phyloP scores from a whole-genome alignment of 2,888 invertebrate species.

The Amphipyra tragopoginis region DNA sequence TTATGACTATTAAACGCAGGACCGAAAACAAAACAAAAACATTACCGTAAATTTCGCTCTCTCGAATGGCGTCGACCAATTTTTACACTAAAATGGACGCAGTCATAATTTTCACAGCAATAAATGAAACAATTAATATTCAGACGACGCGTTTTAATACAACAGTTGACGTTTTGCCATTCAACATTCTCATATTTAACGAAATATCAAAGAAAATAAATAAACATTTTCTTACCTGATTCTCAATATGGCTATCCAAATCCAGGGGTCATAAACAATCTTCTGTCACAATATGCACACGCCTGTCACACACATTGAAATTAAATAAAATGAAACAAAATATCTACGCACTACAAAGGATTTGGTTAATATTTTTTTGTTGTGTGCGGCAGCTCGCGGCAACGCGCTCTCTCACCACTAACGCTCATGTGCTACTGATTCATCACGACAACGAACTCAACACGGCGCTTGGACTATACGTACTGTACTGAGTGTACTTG shows the following conservation, averaged over 20 bases:
- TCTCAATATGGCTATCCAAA: constrained; percentile 59
- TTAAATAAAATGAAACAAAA: constrained; percentile 44
- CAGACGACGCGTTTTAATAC: constrained; percentile 15
- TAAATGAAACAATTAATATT: constrained; percentile 30
- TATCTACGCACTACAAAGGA: constrained; percentile 68
- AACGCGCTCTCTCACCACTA: constrained; percentile 48
- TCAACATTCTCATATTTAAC: constrained; percentile 20
- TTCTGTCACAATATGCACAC: constrained; percentile 64
- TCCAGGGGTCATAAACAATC: constrained; percentile 62
- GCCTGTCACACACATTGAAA: constrained; percentile 65
- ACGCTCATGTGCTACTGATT: constrained; percentile 71
- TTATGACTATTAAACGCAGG: constrained; percentile 5
- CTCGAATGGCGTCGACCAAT: constrained; percentile 15
- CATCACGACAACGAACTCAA: constrained; percentile 78
- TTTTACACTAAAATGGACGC: constrained; percentile 16
- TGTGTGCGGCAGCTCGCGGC: constrained; percentile 56
- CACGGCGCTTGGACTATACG: constrained; percentile 59
- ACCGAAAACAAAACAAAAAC: constrained; percentile 29
- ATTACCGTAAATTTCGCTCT: constrained; percentile 1
- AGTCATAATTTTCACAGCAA: constrained; percentile 17
- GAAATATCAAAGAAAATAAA: constrained; percentile 46
- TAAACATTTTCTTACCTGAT: constrained; percentile 61
- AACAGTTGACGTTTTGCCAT: constrained; percentile 23
- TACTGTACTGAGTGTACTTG: constrained; percentile 59
- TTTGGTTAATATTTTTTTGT: constrained; percentile 64